These are phyloP conservation scores for Epinephelus lanceolatus DNA, from an alignment of 2,113 vertebrate species.

Conservation along the genomic window DNA sequence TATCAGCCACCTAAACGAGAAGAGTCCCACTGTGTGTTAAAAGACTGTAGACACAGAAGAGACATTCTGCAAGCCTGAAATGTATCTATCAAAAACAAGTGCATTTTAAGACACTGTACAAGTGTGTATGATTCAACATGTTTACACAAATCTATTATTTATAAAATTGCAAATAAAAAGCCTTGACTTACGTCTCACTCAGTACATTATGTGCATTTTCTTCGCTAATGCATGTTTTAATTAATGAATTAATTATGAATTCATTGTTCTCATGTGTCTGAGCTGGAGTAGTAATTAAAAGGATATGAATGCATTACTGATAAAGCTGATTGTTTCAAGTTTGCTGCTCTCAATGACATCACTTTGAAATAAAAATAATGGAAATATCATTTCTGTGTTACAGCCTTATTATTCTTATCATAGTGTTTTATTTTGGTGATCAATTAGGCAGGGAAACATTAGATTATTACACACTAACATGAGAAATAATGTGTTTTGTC, in stretches of 20 bases:
- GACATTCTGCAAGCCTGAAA: not conserved
- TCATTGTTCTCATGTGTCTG: not conserved
- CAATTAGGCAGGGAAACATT: not conserved
- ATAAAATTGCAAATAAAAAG: conserved; percentile 9
- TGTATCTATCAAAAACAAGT: not conserved
- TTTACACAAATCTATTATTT: not conserved
- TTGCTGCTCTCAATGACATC: not conserved
- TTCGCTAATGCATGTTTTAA: not conserved
- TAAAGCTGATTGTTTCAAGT: not conserved
- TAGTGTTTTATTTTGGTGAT: not conserved
- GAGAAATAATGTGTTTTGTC: not conserved
- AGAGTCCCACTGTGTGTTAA: not conserved
- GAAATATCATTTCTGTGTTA: conserved; percentile 9
- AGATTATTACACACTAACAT: not conserved
- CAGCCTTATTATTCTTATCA: not conserved
- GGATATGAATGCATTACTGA: not conserved
- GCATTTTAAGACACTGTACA: not conserved
- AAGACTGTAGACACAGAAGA: not conserved
- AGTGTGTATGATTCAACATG: not conserved
- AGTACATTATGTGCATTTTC: not conserved
- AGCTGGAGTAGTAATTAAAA: not conserved
- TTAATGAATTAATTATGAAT: not conserved
- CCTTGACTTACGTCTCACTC: not conserved
- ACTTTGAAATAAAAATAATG: conserved; percentile 29
- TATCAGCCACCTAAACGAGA: not conserved